These are phyloP conservation scores for Turritopsis rubra DNA, from an alignment of 30 jellyfish, hydroid and myxozoan genomes.

Conservation along the genomic window DNA sequence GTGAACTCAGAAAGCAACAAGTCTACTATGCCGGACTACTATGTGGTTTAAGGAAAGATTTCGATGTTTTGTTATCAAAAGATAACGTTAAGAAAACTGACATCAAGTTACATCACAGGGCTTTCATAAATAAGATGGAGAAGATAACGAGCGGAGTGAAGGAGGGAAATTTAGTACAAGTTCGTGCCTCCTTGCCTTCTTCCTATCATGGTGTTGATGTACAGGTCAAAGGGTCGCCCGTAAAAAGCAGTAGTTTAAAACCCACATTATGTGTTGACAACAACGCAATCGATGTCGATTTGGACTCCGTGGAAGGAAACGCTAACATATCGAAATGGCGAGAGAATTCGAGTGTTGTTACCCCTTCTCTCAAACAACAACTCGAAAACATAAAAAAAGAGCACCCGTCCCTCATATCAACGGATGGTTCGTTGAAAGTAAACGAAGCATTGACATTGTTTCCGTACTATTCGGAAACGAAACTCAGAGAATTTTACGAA, in stretches of 20 bases:
- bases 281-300: neutral
- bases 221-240: neutral
- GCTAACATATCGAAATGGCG: slow-evolving; percentile 2
- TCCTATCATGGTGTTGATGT: neutral
- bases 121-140: neutral
- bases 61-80: neutral
- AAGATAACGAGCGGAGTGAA: neutral
- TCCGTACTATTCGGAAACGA: slow-evolving; percentile 8
- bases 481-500: neutral
- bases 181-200: slow-evolving; percentile 11
- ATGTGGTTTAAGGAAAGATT: slow-evolving; percentile 14
- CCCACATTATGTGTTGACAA: neutral
- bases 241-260: neutral
- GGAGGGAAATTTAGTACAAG: neutral
- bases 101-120: slow-evolving; percentile 11
- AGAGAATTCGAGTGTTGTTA: neutral
- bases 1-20: slow-evolving; percentile 30
- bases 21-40: slow-evolving; percentile 26
- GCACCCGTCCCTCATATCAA: neutral
- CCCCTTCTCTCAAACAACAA: neutral
- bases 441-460: neutral
- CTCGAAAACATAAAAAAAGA: slow-evolving; percentile 9
- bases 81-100: neutral
- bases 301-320: neutral
- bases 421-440: slow-evolving; percentile 3